These are phyloP conservation scores for Poeciliopsis turrubarensis DNA, from an alignment of 2,113 vertebrate genomes.

Conservation along the genomic window DNA sequence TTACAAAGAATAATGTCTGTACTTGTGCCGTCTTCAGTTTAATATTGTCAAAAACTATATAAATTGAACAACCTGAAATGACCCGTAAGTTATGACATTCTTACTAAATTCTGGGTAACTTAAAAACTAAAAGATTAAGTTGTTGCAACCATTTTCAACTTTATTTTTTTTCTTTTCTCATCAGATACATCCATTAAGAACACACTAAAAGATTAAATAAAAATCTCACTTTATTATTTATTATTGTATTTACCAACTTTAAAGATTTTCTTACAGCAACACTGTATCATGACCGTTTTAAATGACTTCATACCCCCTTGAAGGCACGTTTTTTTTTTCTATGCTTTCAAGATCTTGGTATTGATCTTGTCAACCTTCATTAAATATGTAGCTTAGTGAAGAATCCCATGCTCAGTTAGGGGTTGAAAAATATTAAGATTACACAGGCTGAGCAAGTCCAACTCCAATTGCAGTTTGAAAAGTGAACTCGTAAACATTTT, in stretches of 20 bases:
- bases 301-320: background rate
- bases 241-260: background rate
- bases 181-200: too few relatives aligned
- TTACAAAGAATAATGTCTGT: too few relatives aligned
- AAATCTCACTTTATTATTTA: too few relatives aligned
- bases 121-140: too few relatives aligned
- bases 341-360: conserved; percentile 34
- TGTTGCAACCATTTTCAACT: too few relatives aligned
- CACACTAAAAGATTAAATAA: too few relatives aligned
- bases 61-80: too few relatives aligned
- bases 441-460: conserved; percentile 17
- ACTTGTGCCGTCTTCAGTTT: too few relatives aligned
- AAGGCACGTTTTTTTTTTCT: background rate
- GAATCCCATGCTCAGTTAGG: conserved; percentile 29
- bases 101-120: too few relatives aligned
- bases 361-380: conserved; percentile 64
- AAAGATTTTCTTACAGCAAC: background rate
- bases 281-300: background rate
- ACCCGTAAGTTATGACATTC: too few relatives aligned
- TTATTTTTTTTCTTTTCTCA: too few relatives aligned
- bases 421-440: conserved; percentile 16
- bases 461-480: background rate
- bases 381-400: conserved; percentile 40
- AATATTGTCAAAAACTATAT: too few relatives aligned
- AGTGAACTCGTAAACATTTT: background rate